Evolutionary conservation across 2,797 vertebrate species (phyloP).

Genomic region (Phaenicophaeus curvirostris): DNA sequence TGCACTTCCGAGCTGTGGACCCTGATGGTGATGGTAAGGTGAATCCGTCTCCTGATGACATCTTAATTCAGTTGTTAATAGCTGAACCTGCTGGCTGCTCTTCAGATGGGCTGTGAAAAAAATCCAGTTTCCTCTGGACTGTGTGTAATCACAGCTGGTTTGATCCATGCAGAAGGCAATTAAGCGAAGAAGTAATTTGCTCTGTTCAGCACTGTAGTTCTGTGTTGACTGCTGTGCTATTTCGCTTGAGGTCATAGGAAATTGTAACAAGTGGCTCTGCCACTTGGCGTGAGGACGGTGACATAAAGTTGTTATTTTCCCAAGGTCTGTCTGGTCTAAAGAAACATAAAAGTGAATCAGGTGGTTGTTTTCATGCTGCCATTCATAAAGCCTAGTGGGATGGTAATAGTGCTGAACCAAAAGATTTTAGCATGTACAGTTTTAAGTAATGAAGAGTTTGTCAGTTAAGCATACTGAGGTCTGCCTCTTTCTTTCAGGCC

Average conservation of each 20-base stretch:
- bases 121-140: not conserved
- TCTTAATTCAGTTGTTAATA: not conserved
- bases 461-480: accelerated
- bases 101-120: not conserved
- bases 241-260: not conserved
- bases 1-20: constrained; percentile 91
- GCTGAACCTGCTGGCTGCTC: not conserved
- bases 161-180: not conserved
- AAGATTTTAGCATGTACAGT: not conserved
- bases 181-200: not conserved
- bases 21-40: constrained; percentile 90
- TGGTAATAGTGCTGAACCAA: not conserved
- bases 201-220: not conserved
- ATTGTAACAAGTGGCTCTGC: not conserved
- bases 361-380: not conserved
- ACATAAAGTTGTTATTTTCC: not conserved
- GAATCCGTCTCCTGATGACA: accelerated
- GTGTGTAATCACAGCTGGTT: accelerated
- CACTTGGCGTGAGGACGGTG: not conserved
- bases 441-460: not conserved
- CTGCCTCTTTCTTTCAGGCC: constrained; percentile 74
- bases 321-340: not conserved
- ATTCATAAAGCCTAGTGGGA: not conserved
- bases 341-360: not conserved
- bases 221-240: not conserved